Conservation (phyloP, 2,113 vertebrate genomes). For the Alaudala cheleensis region DNA sequence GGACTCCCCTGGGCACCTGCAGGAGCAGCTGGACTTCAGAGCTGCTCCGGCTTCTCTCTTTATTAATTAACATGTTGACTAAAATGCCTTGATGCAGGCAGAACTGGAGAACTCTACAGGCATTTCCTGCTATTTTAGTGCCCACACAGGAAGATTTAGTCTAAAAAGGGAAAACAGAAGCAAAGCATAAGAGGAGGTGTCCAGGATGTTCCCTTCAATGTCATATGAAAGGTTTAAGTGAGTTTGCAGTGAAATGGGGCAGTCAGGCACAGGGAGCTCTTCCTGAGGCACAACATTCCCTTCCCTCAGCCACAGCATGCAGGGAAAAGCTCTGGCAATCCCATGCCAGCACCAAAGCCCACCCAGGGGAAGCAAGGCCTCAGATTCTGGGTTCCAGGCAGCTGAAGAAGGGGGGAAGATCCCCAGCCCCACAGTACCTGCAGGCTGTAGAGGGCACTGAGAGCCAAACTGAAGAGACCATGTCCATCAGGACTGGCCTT, state of each 20-base stretch:
- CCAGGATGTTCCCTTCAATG: not conserved
- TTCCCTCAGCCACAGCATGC: not conserved
- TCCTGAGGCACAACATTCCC: not conserved
- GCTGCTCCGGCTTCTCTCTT: not conserved
- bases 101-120: not conserved
- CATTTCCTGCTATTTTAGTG: not conserved
- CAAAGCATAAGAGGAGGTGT: not conserved
- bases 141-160: not conserved
- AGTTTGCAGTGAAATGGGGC: not conserved
- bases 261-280: not conserved
- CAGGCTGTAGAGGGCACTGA: not conserved
- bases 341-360: not conserved
- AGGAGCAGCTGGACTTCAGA: not conserved
- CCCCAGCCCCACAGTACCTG: not conserved
- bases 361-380: not conserved
- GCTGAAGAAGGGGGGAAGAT: not conserved
- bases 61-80: not conserved
- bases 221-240: not conserved
- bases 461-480: not conserved
- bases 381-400: not conserved
- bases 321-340: not conserved
- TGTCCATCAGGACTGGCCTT: not conserved
- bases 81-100: not conserved
- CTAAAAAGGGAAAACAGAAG: not conserved
- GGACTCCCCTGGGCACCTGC: not conserved